Evolutionary conservation across 2,113 vertebrate species (phyloP).

Genomic region (Isurus oxyrinchus): DNA sequence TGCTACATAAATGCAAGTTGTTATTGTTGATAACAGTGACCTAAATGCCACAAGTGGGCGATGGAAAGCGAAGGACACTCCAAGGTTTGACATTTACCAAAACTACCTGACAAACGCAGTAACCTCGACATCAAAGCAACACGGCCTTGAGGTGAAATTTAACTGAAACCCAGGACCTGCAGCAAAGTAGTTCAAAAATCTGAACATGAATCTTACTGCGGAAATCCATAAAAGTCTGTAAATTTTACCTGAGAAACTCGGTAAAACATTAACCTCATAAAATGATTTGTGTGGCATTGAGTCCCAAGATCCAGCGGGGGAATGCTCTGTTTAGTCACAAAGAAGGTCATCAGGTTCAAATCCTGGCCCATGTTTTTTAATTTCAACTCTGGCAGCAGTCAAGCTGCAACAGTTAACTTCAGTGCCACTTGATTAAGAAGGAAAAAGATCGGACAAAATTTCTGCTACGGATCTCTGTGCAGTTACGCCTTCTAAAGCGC

Average conservation of each 20-base stretch:
- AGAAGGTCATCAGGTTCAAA: conserved; percentile 8
- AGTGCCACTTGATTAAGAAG: background rate
- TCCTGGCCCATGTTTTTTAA: background rate
- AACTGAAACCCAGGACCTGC: background rate
- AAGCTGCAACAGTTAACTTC: background rate
- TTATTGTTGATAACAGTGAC: background rate
- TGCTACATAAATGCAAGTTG: background rate
- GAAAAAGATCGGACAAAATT: background rate
- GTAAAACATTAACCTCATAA: conserved; percentile 28
- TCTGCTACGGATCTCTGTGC: background rate
- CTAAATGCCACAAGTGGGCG: background rate
- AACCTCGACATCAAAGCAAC: background rate
- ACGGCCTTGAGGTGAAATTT: background rate
- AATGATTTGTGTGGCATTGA: background rate
- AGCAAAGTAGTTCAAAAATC: background rate
- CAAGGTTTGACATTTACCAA: background rate
- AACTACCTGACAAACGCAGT: background rate
- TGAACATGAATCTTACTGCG: background rate
- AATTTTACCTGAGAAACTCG: background rate
- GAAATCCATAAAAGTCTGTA: conserved; percentile 20
- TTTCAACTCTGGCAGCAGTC: background rate
- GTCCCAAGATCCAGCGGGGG: background rate
- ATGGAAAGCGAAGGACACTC: background rate
- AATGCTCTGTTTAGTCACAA: background rate
- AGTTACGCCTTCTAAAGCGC: background rate